phyloP scores from a whole-genome alignment of 2,113 vertebrate genomes.

The Hemiprocne comata region DNA sequence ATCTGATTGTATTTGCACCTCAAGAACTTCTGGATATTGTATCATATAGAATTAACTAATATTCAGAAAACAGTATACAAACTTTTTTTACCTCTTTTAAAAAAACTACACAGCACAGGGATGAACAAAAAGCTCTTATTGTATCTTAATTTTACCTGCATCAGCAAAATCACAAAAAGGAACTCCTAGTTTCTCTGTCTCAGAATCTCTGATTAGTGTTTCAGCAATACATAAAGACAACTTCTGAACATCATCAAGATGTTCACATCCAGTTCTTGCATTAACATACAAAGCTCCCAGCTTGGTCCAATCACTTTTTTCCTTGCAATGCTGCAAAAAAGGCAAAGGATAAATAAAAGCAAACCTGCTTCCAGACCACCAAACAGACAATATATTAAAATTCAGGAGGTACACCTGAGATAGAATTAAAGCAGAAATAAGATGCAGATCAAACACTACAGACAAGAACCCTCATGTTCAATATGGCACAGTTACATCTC shows the following conservation, averaged over 20 bases:
- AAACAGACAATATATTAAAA: background rate
- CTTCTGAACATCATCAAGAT: slow-evolving; percentile 79
- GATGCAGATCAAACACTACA: background rate
- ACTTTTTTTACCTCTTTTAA: background rate
- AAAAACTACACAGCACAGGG: background rate
- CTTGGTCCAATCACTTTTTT: slow-evolving; percentile 85
- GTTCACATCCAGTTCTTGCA: slow-evolving; percentile 75
- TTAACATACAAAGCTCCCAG: slow-evolving; percentile 82
- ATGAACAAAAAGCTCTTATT: background rate
- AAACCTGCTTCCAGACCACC: background rate
- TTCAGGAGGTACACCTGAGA: background rate
- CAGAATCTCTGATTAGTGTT: slow-evolving; percentile 77
- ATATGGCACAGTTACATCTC: background rate
- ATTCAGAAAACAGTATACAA: background rate
- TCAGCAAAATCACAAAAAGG: slow-evolving; percentile 89
- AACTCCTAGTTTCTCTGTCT: slow-evolving; percentile 76
- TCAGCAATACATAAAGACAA: slow-evolving; percentile 80
- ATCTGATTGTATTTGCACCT: background rate
- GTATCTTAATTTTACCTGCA: slow-evolving; percentile 77
- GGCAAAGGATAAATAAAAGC: background rate
- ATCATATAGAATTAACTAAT: background rate
- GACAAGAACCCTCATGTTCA: background rate
- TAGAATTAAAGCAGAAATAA: background rate
- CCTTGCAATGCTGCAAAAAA: slow-evolving; percentile 81
- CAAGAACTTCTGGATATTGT: background rate